A percentile compares a stretch with the other conserved stretches of the same genome.
These are phyloP conservation scores for Kuschelorhynchus macadamiae DNA, from an alignment of 2,888 invertebrate species.

Conservation along the genomic window DNA sequence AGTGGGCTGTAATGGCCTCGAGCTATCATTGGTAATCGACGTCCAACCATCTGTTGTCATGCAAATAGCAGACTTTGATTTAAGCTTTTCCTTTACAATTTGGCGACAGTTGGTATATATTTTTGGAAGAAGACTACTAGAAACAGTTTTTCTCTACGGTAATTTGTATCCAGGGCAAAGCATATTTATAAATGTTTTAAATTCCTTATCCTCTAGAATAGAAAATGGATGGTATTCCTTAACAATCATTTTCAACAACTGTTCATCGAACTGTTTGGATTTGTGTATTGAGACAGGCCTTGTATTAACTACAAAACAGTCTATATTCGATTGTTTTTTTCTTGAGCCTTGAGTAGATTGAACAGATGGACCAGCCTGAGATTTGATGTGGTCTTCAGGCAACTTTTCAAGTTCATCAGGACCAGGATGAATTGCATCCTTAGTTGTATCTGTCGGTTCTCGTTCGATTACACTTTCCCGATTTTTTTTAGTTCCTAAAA, in stretches of 20 bases:
- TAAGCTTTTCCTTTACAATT: background rate
- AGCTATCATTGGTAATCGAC: background rate
- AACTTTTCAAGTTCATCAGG: too few relatives aligned
- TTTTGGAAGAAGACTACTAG: background rate
- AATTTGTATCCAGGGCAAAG: too few relatives aligned
- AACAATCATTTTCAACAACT: background rate
- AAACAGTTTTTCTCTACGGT: too few relatives aligned
- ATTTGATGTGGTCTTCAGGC: too few relatives aligned
- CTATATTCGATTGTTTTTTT: too few relatives aligned
- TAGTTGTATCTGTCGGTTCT: too few relatives aligned
- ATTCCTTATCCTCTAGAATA: constrained; percentile 1
- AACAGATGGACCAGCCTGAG: too few relatives aligned
- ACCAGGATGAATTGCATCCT: too few relatives aligned
- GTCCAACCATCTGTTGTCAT: constrained; percentile 14
- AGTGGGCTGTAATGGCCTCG: background rate
- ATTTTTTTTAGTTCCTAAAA: too few relatives aligned
- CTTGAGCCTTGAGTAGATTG: too few relatives aligned
- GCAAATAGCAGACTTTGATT: background rate
- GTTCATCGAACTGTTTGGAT: background rate
- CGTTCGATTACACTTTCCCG: too few relatives aligned
- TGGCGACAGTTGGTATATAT: background rate
- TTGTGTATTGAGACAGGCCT: background rate
- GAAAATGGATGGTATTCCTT: constrained; percentile 7
- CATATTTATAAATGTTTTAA: background rate
- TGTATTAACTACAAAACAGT: too few relatives aligned